These are phyloP conservation scores for Actenoides lindsayi DNA, from an alignment of 2,113 vertebrate species.

Conservation along the genomic window DNA sequence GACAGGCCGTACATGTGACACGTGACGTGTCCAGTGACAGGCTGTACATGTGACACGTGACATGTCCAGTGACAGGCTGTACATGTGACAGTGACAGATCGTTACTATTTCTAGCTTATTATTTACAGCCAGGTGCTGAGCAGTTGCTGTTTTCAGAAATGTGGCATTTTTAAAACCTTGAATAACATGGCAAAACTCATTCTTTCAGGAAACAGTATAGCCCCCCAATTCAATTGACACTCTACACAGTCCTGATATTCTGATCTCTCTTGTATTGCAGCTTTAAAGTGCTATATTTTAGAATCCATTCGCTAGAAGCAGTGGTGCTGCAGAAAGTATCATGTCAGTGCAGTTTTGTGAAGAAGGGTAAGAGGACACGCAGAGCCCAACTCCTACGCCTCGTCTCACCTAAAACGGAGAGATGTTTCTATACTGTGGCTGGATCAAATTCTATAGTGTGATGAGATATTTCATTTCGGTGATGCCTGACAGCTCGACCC, in stretches of 20 bases:
- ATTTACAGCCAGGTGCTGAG: neutral
- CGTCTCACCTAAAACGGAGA: conserved; percentile 25
- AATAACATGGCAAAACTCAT: conserved; percentile 16
- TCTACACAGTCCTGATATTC: neutral
- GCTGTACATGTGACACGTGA: too few species aligned
- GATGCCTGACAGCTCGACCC: conserved; percentile 55
- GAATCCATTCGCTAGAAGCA: conserved; percentile 64
- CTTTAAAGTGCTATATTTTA: conserved; percentile 78
- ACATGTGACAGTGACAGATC: neutral
- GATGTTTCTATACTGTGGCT: conserved; percentile 67
- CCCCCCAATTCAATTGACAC: neutral
- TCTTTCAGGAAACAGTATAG: neutral
- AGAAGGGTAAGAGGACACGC: conserved; percentile 12
- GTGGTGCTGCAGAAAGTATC: conserved; percentile 69
- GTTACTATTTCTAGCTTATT: neutral
- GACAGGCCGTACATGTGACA: too few species aligned
- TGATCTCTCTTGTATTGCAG: conserved; percentile 79
- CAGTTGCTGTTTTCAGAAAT: neutral
- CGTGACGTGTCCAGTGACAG: too few species aligned
- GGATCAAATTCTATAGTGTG: conserved; percentile 51
- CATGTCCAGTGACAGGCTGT: neutral
- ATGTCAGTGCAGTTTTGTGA: conserved; percentile 23
- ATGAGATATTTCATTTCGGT: neutral
- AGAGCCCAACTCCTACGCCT: conserved; percentile 19
- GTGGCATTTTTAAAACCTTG: conserved; percentile 41